phyloP scores from a whole-genome alignment of 1,140 invertebrate genomes.

The Contarinia nasturtii region DNA sequence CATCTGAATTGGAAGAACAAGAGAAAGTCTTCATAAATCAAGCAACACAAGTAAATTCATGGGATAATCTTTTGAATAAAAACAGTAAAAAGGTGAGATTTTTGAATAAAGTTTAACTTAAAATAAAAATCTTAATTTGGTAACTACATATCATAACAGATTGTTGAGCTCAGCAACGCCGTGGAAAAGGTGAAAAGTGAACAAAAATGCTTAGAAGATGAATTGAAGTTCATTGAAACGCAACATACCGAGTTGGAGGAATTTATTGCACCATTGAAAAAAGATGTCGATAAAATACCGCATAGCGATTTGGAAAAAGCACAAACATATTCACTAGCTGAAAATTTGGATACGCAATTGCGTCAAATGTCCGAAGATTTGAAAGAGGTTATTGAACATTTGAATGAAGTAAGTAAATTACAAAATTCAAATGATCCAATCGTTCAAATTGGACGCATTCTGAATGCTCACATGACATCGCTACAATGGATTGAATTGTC shows the following conservation, averaged over 20 bases:
- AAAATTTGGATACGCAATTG: constrained; percentile 79
- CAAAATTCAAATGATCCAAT: constrained; percentile 79
- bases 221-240: constrained; percentile 82
- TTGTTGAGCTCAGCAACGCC: constrained; percentile 64
- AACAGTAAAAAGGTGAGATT: constrained; percentile 94
- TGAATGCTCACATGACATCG: constrained; percentile 93
- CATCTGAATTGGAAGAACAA: constrained; percentile 78
- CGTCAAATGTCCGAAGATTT: constrained; percentile 88
- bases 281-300: constrained; percentile 47
- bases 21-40: constrained; percentile 86
- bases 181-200: constrained; percentile 74
- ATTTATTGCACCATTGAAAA: constrained; percentile 65
- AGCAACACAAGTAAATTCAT: constrained; percentile 83
- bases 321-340: constrained; percentile 69
- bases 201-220: constrained; percentile 76
- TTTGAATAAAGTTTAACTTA: constrained; percentile 24
- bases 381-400: constrained; percentile 85
- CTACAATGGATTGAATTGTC: constrained; percentile 81
- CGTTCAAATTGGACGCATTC: constrained; percentile 76
- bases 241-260: constrained; percentile 88
- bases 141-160: constrained; percentile 35
- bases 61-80: constrained; percentile 75
- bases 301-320: constrained; percentile 70
- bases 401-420: constrained; percentile 71
- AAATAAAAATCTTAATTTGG: not conserved